These are phyloP conservation scores for Megastigmus dorsalis DNA, from an alignment of 2,888 invertebrate genomes.

Conservation along the genomic window DNA sequence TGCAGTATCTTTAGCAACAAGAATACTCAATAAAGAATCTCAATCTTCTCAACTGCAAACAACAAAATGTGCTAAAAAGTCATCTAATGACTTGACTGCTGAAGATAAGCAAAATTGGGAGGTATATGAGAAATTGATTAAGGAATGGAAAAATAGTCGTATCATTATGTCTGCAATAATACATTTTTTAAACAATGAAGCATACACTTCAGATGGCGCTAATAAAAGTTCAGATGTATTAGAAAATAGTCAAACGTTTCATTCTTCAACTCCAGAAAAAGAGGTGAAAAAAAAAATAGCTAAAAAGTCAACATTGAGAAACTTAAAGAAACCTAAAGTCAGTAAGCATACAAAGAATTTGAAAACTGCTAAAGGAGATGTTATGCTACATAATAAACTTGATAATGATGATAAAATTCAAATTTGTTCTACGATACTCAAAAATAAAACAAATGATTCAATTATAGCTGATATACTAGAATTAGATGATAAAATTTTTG, in stretches of 20 bases:
- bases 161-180: slow-evolving; percentile 61
- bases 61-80: slow-evolving; percentile 63
- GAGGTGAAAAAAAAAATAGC: neutral
- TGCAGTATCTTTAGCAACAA: slow-evolving; percentile 63
- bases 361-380: slow-evolving; percentile 62
- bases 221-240: slow-evolving; percentile 62
- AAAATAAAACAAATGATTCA: no score
- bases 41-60: slow-evolving; percentile 65
- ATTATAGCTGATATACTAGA: no score
- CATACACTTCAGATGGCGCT: slow-evolving; percentile 56
- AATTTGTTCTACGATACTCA: no score
- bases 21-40: slow-evolving; percentile 54
- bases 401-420: no score
- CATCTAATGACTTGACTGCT: slow-evolving; percentile 39
- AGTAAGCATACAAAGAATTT: neutral
- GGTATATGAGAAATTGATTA: slow-evolving; percentile 58
- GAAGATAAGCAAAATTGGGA: slow-evolving; percentile 53
- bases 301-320: slow-evolving; percentile 1
- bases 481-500: slow-evolving; percentile 63
- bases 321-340: neutral
- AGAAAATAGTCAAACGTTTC: slow-evolving; percentile 60
- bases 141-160: slow-evolving; percentile 68
- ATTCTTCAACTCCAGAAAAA: slow-evolving; percentile 67
- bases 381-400: no score
- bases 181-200: slow-evolving; percentile 60